Evolutionary conservation across 2,888 invertebrate species (phyloP).

Genomic region (Anthoptus insignis): DNA sequence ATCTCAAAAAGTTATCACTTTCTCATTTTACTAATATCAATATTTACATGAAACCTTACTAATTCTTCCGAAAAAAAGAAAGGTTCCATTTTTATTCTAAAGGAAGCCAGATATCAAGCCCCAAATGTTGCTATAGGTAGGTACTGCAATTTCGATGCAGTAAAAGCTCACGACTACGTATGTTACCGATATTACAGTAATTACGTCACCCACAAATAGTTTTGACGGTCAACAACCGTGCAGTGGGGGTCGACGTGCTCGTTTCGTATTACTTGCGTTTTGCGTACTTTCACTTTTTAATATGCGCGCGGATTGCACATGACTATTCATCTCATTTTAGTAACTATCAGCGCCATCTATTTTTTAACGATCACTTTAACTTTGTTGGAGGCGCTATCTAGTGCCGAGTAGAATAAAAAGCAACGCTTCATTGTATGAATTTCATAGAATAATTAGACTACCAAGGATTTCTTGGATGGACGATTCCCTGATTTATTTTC

Average conservation of each 20-base stretch:
- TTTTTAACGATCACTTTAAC: not conserved
- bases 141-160: slow-evolving; percentile 7
- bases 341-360: not conserved
- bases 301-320: slow-evolving; percentile 25
- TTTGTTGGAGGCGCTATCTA: slow-evolving; percentile 52
- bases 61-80: too few relatives aligned
- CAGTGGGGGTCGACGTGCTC: slow-evolving; percentile 70
- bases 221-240: slow-evolving; percentile 84
- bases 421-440: too few relatives aligned
- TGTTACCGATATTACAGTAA: slow-evolving; percentile 54
- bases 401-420: slow-evolving; percentile 51
- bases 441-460: too few relatives aligned
- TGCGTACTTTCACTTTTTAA: slow-evolving; percentile 71
- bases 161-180: slow-evolving; percentile 45
- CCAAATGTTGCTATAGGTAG: too few relatives aligned
- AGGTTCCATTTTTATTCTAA: too few relatives aligned
- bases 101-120: too few relatives aligned
- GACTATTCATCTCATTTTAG: not conserved
- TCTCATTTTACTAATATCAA: too few relatives aligned
- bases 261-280: slow-evolving; percentile 58
- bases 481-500: too few relatives aligned
- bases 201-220: slow-evolving; percentile 66
- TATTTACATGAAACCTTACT: too few relatives aligned
- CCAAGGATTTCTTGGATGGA: too few relatives aligned
- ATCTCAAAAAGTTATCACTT: too few relatives aligned